Conservation (phyloP, 1,140 invertebrate species). For the Cataglyphis hispanica region DNA sequence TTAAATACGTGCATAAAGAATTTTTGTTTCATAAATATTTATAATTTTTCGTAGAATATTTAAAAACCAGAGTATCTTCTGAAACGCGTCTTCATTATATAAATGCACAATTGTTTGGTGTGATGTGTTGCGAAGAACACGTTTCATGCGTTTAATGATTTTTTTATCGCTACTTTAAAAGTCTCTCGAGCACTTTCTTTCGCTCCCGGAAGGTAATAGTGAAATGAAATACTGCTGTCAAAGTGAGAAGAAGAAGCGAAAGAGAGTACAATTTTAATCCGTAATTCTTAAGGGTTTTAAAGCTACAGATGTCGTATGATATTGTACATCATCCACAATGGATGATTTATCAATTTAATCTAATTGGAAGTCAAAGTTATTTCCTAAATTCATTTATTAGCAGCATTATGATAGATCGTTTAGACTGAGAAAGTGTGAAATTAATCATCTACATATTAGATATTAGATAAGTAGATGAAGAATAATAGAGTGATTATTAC, state of each 20-base stretch:
- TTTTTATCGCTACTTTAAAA: constrained; percentile 47
- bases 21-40: constrained; percentile 26
- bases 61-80: not conserved
- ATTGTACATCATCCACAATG: not conserved
- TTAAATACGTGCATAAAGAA: not conserved
- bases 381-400: not conserved
- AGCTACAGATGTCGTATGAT: not conserved
- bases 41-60: not conserved
- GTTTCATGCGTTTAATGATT: constrained; percentile 49
- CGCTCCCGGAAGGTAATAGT: not conserved
- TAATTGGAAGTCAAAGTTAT: not conserved
- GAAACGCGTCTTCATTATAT: constrained; percentile 19
- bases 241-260: not conserved
- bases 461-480: not conserved
- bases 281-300: constrained; percentile 34
- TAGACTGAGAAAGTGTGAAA: not conserved
- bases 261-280: constrained; percentile 31
- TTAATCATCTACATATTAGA: not conserved
- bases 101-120: constrained; percentile 13
- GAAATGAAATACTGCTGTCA: constrained; percentile 31
- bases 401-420: constrained; percentile 3
- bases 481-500: constrained; percentile 19
- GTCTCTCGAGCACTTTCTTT: constrained; percentile 12
- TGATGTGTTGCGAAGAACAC: not conserved
- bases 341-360: constrained; percentile 9